These are phyloP conservation scores for Cyclura pinguis DNA, from an alignment of 2,797 vertebrate species.

Conservation along the genomic window DNA sequence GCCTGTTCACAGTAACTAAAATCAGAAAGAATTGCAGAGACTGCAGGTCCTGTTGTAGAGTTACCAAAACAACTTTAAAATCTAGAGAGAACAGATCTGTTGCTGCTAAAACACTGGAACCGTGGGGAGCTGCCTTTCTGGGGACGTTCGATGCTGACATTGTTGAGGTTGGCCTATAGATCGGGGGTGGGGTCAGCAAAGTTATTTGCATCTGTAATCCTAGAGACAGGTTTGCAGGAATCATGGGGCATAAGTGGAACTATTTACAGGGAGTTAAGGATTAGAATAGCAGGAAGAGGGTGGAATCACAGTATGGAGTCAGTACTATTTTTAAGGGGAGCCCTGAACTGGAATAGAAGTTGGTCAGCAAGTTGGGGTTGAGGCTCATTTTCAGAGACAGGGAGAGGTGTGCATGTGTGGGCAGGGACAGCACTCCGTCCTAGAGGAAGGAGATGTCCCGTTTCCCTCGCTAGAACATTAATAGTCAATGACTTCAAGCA, in stretches of 20 bases:
- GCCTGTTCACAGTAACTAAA: background rate
- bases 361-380: slow-evolving; percentile 35
- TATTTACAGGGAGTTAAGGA: slow-evolving; percentile 40
- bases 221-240: slow-evolving; percentile 27
- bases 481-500: slow-evolving; percentile 37
- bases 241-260: slow-evolving; percentile 22
- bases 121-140: slow-evolving; percentile 3
- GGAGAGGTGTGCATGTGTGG: slow-evolving; percentile 2
- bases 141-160: background rate
- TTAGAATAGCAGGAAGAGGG: slow-evolving; percentile 52
- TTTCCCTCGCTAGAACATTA: slow-evolving; percentile 15
- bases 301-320: slow-evolving; percentile 49
- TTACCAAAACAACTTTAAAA: slow-evolving; percentile 7
- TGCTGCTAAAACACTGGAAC: slow-evolving; percentile 14
- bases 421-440: background rate
- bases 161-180: background rate
- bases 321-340: slow-evolving; percentile 52
- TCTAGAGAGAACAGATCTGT: slow-evolving; percentile 10
- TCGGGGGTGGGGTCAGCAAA: slow-evolving; percentile 1
- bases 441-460: slow-evolving; percentile 3
- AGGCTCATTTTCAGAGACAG: slow-evolving; percentile 21
- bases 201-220: slow-evolving; percentile 36
- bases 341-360: slow-evolving; percentile 31
- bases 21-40: background rate
- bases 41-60: background rate